Conservation (phyloP, 2,113 vertebrate species). For the Piaya cayana region DNA sequence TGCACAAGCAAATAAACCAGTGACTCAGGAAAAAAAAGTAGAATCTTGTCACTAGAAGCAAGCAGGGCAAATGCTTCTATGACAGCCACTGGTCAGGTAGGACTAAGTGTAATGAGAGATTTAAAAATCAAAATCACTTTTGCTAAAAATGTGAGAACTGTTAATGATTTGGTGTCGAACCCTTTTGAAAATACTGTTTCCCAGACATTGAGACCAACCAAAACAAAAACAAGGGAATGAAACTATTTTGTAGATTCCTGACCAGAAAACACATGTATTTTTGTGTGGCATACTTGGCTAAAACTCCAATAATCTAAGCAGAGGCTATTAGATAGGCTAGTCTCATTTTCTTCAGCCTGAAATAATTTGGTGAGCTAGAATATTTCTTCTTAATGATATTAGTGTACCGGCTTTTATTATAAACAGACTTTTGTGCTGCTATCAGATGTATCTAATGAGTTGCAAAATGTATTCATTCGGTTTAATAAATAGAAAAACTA, state of each 20-base stretch:
- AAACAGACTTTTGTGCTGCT: neutral
- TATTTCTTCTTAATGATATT: neutral
- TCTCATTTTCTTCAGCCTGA: neutral
- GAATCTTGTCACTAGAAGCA: neutral
- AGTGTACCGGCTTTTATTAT: neutral
- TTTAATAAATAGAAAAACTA: neutral
- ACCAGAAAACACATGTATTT: neutral
- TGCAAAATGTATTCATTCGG: neutral
- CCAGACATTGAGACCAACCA: neutral
- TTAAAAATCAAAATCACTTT: neutral
- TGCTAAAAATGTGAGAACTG: neutral
- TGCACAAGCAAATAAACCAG: neutral
- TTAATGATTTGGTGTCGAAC: neutral
- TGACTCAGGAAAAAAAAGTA: neutral
- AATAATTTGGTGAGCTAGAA: neutral
- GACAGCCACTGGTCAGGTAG: neutral
- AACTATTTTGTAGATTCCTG: neutral
- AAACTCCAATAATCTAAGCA: neutral
- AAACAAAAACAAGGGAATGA: neutral
- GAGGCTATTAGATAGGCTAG: neutral
- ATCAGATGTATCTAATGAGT: neutral
- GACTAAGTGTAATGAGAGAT: neutral
- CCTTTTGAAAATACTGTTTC: neutral
- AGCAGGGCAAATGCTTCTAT: neutral
- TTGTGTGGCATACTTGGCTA: neutral